A percentile compares a stretch with the other conserved stretches of the same genome.
Evolutionary conservation across 2,888 invertebrate genomes (phyloP).

Genomic region (Podabrus alpinus): DNA sequence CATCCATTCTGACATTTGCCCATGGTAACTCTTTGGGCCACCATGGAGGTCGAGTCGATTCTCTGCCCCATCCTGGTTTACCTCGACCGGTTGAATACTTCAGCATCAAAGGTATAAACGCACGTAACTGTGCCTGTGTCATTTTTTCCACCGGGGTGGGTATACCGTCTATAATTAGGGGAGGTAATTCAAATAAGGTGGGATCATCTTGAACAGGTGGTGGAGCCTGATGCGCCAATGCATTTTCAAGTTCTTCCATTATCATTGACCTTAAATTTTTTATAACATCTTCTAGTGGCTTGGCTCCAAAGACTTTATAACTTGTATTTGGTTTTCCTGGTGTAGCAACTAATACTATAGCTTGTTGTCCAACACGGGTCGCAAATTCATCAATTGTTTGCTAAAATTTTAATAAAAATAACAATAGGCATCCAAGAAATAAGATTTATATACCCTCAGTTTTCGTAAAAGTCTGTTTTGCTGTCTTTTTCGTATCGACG

Average conservation of each 20-base stretch:
- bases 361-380: constrained; percentile 95
- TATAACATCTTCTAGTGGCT: constrained; percentile 94
- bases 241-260: constrained; percentile 93
- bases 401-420: constrained; percentile 51
- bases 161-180: constrained; percentile 95
- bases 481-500: constrained; percentile 92
- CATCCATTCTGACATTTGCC: constrained; percentile 98
- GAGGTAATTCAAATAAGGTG: constrained; percentile 92
- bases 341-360: constrained; percentile 92
- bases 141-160: constrained; percentile 98
- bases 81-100: constrained; percentile 96
- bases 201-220: constrained; percentile 87
- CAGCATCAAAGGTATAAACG: constrained; percentile 96
- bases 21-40: constrained; percentile 98
- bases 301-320: constrained; percentile 95
- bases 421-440: not conserved
- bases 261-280: constrained; percentile 87
- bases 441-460: constrained; percentile 66
- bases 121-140: constrained; percentile 96
- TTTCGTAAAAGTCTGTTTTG: constrained; percentile 90
- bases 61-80: constrained; percentile 97
- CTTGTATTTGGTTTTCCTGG: constrained; percentile 95
- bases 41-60: constrained; percentile 94
- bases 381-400: constrained; percentile 97
- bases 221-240: constrained; percentile 90